These are phyloP conservation scores for Salticus scenicus DNA, from an alignment of 2,888 invertebrate genomes.

Conservation along the genomic window DNA sequence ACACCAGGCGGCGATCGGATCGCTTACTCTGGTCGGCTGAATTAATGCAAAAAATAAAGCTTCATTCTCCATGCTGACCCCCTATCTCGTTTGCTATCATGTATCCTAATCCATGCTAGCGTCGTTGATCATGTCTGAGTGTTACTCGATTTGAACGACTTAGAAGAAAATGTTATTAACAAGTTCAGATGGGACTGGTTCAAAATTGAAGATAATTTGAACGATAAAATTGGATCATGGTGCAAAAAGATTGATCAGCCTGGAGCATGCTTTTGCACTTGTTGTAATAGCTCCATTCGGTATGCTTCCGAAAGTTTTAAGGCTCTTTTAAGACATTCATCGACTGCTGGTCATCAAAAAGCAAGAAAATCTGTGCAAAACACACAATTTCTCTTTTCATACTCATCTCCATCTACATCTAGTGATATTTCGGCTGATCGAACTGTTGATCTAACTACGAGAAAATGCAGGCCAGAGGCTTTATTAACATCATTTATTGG, in stretches of 20 bases:
- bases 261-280: background rate
- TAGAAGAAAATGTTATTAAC: background rate
- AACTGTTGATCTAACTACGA: background rate
- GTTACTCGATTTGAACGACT: background rate
- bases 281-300: background rate
- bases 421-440: background rate
- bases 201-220: background rate
- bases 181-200: background rate
- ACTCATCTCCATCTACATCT: background rate
- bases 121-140: no score
- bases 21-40: no score
- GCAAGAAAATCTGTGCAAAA: background rate
- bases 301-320: background rate
- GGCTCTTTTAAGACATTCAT: background rate
- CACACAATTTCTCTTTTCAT: background rate
- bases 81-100: background rate
- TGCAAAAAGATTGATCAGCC: background rate
- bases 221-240: background rate
- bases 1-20: no score
- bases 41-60: no score
- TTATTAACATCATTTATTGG: background rate
- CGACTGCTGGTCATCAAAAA: background rate
- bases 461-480: background rate
- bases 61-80: no score
- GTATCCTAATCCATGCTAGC: background rate